These are phyloP conservation scores for Gobionotothen gibberifrons DNA, from an alignment of 2,797 vertebrate species.

Conservation along the genomic window DNA sequence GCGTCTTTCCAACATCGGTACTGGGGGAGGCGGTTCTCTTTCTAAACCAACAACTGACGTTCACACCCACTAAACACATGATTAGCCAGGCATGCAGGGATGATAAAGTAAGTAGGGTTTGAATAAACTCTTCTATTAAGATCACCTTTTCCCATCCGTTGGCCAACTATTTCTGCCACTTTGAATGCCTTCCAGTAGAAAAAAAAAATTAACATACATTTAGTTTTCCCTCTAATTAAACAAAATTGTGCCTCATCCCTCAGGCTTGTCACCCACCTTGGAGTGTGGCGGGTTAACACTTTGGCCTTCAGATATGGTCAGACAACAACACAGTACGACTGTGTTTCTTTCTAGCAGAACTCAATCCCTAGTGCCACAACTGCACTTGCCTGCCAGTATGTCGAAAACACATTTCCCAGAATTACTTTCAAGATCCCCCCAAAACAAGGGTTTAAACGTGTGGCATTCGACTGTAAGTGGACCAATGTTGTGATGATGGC, in stretches of 20 bases:
- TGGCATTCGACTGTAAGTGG: too few species aligned
- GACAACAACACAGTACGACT: neutral
- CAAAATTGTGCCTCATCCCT: neutral
- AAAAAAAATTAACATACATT: neutral
- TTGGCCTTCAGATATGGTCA: neutral
- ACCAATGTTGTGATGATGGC: neutral
- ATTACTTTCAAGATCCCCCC: neutral
- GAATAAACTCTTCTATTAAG: neutral
- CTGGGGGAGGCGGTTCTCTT: neutral
- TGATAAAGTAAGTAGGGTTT: neutral
- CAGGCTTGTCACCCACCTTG: neutral
- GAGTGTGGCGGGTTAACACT: neutral
- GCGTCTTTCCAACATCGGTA: neutral
- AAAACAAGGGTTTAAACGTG: neutral
- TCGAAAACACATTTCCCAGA: conserved; percentile 1
- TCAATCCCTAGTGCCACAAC: neutral
- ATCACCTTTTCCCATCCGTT: neutral
- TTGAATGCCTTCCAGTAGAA: neutral
- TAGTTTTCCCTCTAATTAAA: neutral
- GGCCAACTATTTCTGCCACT: neutral
- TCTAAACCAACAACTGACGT: neutral
- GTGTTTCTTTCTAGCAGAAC: neutral
- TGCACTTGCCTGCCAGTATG: neutral
- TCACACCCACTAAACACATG: neutral
- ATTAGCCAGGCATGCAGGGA: neutral